phyloP scores from a whole-genome alignment of 2,113 vertebrate genomes.

The Centropus bengalensis region DNA sequence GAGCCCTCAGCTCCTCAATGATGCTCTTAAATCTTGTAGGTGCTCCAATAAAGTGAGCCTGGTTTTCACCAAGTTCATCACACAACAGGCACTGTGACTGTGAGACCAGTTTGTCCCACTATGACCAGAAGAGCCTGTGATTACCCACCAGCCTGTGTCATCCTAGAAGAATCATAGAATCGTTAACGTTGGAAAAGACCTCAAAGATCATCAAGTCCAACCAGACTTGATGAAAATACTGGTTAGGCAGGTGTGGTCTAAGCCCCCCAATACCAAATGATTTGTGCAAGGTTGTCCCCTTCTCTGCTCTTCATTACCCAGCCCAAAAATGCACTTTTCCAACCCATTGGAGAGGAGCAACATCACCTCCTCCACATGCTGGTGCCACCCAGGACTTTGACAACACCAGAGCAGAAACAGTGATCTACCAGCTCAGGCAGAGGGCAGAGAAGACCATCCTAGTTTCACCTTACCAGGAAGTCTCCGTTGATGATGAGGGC shows the following conservation, averaged over 20 bases:
- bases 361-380: fast-evolving
- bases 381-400: background rate
- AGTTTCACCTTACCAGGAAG: constrained; percentile 83
- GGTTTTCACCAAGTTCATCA: background rate
- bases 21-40: background rate
- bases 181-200: no score
- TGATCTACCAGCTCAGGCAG: background rate
- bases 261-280: background rate
- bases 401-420: background rate
- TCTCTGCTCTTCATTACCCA: background rate
- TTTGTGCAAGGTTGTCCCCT: background rate
- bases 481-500: constrained; percentile 86
- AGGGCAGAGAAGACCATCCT: background rate
- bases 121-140: background rate
- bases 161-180: background rate
- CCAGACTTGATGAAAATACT: no score
- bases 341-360: background rate
- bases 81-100: background rate
- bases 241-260: background rate
- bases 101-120: background rate
- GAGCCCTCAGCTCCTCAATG: background rate
- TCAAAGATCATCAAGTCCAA: no score
- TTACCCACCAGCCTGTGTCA: background rate
- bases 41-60: background rate
- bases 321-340: background rate